Percentiles rank a stretch among this genome's conserved stretches.
phyloP scores from a whole-genome alignment of 2,888 invertebrate genomes.

The Polyommatus icarus region DNA sequence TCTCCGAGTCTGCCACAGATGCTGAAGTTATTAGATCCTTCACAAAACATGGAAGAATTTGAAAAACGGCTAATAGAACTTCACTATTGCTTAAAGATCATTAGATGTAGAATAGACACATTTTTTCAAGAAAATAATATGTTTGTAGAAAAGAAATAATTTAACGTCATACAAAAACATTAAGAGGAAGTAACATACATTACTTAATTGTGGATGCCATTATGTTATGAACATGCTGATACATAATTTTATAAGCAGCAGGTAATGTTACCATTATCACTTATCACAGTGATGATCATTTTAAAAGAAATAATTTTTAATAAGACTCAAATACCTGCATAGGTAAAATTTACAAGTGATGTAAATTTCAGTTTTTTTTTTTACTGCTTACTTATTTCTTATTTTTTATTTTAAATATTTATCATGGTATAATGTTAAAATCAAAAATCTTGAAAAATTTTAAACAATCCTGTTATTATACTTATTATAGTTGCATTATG shows the following conservation, averaged over 20 bases:
- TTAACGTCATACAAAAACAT: not conserved
- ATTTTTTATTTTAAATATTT: not conserved
- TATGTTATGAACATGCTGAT: not conserved
- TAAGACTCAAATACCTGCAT: not conserved
- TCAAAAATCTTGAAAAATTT: no score
- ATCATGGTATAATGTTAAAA: not conserved
- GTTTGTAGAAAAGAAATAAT: slow-evolving; percentile 26
- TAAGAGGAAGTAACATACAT: not conserved
- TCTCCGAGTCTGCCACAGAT: slow-evolving; percentile 82
- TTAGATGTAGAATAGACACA: slow-evolving; percentile 72
- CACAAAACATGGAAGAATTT: slow-evolving; percentile 60
- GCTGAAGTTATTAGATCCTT: slow-evolving; percentile 71
- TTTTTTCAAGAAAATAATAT: slow-evolving; percentile 81
- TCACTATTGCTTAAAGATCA: slow-evolving; percentile 77
- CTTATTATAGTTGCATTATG: no score
- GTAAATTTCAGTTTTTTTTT: not conserved
- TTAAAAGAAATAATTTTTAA: not conserved
- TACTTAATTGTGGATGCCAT: not conserved
- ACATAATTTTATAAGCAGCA: no score
- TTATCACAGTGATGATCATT: not conserved
- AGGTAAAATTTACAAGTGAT: not conserved
- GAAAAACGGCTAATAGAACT: slow-evolving; percentile 62
- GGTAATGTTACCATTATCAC: not conserved
- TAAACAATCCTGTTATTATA: no score
- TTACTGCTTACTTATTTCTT: not conserved